A percentile compares a stretch with the other conserved stretches of the same genome.
phyloP scores from a whole-genome alignment of 2,113 vertebrate genomes.

The Hippocampus mohnikei region DNA sequence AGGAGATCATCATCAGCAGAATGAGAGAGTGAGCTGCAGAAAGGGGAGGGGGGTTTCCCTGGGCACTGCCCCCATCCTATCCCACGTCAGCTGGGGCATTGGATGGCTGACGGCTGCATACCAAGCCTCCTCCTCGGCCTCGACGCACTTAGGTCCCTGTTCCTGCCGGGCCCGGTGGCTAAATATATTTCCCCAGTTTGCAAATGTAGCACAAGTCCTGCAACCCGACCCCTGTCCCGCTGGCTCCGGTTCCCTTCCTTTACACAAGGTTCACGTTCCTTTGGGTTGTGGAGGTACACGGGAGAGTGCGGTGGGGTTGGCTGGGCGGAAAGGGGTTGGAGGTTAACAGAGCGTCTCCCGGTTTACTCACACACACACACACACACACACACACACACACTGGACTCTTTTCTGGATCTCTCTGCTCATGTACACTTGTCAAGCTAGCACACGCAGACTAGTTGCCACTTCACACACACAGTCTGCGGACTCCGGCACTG shows the following conservation, averaged over 20 bases:
- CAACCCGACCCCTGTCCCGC: conserved; percentile 80
- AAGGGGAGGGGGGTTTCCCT: conserved; percentile 50
- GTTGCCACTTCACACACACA: conserved; percentile 51
- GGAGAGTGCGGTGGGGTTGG: conserved; percentile 26
- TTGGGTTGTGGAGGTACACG: conserved; percentile 42
- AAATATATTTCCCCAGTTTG: conserved; percentile 92
- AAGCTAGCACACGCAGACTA: conserved; percentile 44
- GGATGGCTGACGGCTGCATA: conserved; percentile 76
- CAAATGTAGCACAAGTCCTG: conserved; percentile 91
- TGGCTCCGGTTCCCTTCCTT: conserved; percentile 55
- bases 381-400: conserved; percentile 58
- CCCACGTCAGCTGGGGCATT: conserved; percentile 60
- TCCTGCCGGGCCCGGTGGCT: conserved; percentile 73
- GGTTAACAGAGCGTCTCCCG: conserved; percentile 60
- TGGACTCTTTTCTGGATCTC: conserved; percentile 53
- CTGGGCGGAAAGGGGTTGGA: conserved; percentile 51
- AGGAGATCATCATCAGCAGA: not conserved
- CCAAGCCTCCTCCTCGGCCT: conserved; percentile 70
- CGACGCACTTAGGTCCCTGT: conserved; percentile 64
- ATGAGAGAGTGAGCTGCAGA: conserved; percentile 2
- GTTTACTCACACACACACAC: conserved; percentile 59
- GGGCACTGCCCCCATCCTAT: conserved; percentile 47
- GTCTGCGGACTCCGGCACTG: conserved; percentile 64
- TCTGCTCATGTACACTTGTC: conserved; percentile 39
- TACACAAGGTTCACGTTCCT: conserved; percentile 74